phyloP scores from a whole-genome alignment of 2,113 vertebrate genomes.

The Phainopepla nitens region DNA sequence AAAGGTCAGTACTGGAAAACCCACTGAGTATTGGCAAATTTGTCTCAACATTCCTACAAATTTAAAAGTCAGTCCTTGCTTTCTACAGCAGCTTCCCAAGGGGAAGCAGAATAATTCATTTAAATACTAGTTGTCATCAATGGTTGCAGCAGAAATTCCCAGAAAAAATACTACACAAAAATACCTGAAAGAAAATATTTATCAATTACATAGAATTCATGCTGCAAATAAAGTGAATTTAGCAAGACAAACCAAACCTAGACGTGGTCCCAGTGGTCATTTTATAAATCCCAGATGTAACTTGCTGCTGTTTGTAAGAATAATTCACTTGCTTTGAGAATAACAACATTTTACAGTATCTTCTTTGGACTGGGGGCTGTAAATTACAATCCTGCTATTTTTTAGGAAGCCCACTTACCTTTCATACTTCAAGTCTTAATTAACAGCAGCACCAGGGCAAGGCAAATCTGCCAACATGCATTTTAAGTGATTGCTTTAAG shows the following conservation, averaged over 20 bases:
- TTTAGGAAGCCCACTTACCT: not conserved
- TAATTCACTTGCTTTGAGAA: not conserved
- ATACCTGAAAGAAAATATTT: not conserved
- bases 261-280: not conserved
- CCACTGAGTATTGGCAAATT: not conserved
- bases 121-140: not conserved
- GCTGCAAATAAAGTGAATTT: not conserved
- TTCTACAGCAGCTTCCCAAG: conserved; percentile 1
- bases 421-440: not conserved
- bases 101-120: not conserved
- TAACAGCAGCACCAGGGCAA: not conserved
- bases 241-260: not conserved
- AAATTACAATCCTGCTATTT: not conserved
- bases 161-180: not conserved
- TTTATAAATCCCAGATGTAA: not conserved
- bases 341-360: not conserved
- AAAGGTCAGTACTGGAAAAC: conserved; percentile 18
- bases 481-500: not conserved
- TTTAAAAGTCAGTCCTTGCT: not conserved
- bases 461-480: not conserved
- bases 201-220: not conserved
- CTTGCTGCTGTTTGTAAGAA: not conserved
- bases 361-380: not conserved
- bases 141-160: not conserved
- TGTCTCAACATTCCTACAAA: not conserved